Base-by-base conservation (phyloP, 2,888 invertebrate genomes). In the Melanostoma scalare region DNA sequence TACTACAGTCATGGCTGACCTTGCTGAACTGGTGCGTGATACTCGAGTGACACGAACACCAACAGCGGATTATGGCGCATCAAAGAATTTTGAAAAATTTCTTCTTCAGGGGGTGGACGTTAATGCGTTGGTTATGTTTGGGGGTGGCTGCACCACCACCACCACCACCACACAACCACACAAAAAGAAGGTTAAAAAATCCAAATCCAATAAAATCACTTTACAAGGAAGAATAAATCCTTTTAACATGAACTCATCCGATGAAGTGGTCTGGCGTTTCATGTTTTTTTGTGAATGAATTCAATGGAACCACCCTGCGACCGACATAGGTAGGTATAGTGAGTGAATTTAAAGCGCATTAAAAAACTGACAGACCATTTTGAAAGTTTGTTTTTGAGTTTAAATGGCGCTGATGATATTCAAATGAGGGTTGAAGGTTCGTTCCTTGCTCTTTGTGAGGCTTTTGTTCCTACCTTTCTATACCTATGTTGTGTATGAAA, bases 151-250 rank as follows among this genome's bases (percentile, higher is more conserved):
- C 46, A 8, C 4, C 9, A 40, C 61, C 60, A 9, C 35, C 40
- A 42, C 9, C 42, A 2, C 9, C 6, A 6, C 31, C 35, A 72
- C n/a, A 65, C 9, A 78, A 58, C 31, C 48, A 42, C 2, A 31
- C 2, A n/a, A 33, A 31, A 38, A 60, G 58, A 38, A 65, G 10
- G 33, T 53, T 74, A 63, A 78, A 85, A 77, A 80, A 69, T 71
- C 77, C 82, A 88, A 89, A 89, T 89, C 89, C 90, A 89, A 89
- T 89, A 89, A 89, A 89, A 89, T 86, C 90, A 89, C 89, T 89
- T 89, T 89, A 89, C 89, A 89, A 65, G 46, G 67, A 73, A 52
- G 78, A 67, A 73, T 84, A 79, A 79, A 84, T 84, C 84, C 84
- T 69, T 84, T 79, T 75, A 69, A 78, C 82, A 84, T 84, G 82